Evolutionary conservation across 2,113 vertebrate species (phyloP), one percentile per base, ranked within the genome.

Genomic region (Tragelaphus scriptus): DNA sequence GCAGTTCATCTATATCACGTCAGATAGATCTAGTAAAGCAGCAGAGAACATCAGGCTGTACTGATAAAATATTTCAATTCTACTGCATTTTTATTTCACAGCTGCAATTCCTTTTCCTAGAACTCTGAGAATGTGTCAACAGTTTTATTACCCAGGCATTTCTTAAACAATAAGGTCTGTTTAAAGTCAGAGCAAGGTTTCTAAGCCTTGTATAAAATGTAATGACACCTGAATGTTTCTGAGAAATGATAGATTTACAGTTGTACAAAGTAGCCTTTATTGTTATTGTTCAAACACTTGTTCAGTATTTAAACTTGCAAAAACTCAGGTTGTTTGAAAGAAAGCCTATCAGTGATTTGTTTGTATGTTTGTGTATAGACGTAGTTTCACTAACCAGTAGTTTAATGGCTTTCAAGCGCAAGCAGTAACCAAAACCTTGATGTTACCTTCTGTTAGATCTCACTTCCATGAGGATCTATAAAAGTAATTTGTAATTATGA

Each of bases 271-370:
- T 44, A 49, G 14, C 6, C 5, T 94, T 71, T 84, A 30, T 87
- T 84, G 47, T 97, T 86, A 95, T 90, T 79, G 94, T 84, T 61
- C 96, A 94, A 91, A 93, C 30, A 75, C n/a, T 85, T 87, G 30
- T 36, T 89, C 47, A 80, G 2, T 44, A 7, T 40, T 58, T 53
- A 92, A 93, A 85, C 49, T 77, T 68, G 30, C 26, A 23, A 97
- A 90, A 97, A 88, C 28, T 91, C 84, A 86, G 55, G 86, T 95
- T 89, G 47, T 56, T 92, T 87, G 10, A 79, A 55, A 36, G n/a
- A 56, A 71, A 13, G 55, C 40, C 3, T 65, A 5, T 82, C 30
- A 59, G 32, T 90, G 68, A 40, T 79, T 51, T 30, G 49, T 87
- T 16, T 88, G 7, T 47, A 32, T 85, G 40, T 87, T 90, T 96